Conservation (phyloP, 2,888 invertebrate species). For the Isotomurus palustris region DNA sequence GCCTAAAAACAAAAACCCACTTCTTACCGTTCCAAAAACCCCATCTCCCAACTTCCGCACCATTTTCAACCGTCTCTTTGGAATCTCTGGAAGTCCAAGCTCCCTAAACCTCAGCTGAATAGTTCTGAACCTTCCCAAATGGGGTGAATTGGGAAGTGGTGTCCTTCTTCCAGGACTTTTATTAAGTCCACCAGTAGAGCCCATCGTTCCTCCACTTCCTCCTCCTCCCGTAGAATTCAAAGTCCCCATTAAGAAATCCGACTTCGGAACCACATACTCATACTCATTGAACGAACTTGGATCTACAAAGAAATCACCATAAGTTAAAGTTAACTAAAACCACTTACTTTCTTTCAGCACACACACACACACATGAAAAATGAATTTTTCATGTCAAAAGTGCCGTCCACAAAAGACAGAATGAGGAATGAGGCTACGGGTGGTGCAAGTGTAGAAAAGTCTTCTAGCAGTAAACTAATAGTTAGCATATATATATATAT, state of each 20-base stretch:
- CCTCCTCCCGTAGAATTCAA: constrained; percentile 14
- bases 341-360: too few species aligned
- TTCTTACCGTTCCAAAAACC: constrained; percentile 75
- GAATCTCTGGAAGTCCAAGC: constrained; percentile 68
- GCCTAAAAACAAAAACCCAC: not conserved
- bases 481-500: too few species aligned
- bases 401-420: not conserved
- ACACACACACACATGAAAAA: not conserved
- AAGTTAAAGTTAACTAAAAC: too few species aligned
- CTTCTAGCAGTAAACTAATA: too few species aligned
- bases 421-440: constrained; percentile 3
- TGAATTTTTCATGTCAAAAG: not conserved
- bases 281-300: constrained; percentile 45
- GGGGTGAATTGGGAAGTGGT: constrained; percentile 37
- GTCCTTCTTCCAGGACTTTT: constrained; percentile 2
- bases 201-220: not conserved
- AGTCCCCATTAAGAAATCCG: constrained; percentile 45
- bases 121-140: constrained; percentile 32
- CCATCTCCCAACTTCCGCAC: constrained; percentile 83
- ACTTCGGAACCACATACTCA: constrained; percentile 43
- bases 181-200: not conserved
- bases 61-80: constrained; percentile 75
- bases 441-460: too few species aligned
- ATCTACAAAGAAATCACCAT: constrained; percentile 10
- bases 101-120: constrained; percentile 43